Percentiles rank a stretch among this genome's conserved stretches.
Conservation (phyloP, 2,113 vertebrate species). For the Istiophorus platypterus region DNA sequence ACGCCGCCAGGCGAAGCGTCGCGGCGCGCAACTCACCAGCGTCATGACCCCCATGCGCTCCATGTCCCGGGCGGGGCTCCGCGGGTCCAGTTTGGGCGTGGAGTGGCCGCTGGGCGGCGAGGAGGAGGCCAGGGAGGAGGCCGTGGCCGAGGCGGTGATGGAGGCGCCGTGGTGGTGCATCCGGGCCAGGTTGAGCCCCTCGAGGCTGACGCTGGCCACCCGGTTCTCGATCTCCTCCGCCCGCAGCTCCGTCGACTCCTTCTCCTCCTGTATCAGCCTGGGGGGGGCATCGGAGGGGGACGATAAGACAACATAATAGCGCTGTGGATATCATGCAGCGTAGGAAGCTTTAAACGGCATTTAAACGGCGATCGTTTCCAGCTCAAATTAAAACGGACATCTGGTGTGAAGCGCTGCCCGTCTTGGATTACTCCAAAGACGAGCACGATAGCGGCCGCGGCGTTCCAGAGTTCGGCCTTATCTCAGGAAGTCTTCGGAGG, state of each 20-base stretch:
- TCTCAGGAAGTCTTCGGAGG: neutral
- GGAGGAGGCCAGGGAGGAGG: slow-evolving; percentile 95
- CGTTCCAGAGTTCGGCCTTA: neutral
- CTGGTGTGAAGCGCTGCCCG: neutral
- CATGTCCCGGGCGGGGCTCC: slow-evolving; percentile 96
- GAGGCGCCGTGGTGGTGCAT: slow-evolving; percentile 93
- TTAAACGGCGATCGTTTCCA: neutral
- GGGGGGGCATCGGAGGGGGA: neutral
- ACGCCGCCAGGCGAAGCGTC: too few relatives aligned
- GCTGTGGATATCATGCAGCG: neutral
- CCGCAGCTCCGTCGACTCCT: slow-evolving; percentile 96
- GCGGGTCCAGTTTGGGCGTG: slow-evolving; percentile 94
- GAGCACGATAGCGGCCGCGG: neutral
- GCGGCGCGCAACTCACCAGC: slow-evolving; percentile 83
- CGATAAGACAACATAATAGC: neutral
- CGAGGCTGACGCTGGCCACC: slow-evolving; percentile 96
- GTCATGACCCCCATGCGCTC: slow-evolving; percentile 99
- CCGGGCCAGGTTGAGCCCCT: slow-evolving; percentile 95
- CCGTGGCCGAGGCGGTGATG: slow-evolving; percentile 96
- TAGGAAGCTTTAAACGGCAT: too few relatives aligned
- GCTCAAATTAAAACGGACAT: neutral
- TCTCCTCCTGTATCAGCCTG: slow-evolving; percentile 99
- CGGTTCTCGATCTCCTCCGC: slow-evolving; percentile 98
- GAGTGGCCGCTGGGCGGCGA: slow-evolving; percentile 98
- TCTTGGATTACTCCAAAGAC: neutral